Base-by-base conservation (phyloP, 2,797 vertebrate genomes). In the Phylloscopus collybita region DNA sequence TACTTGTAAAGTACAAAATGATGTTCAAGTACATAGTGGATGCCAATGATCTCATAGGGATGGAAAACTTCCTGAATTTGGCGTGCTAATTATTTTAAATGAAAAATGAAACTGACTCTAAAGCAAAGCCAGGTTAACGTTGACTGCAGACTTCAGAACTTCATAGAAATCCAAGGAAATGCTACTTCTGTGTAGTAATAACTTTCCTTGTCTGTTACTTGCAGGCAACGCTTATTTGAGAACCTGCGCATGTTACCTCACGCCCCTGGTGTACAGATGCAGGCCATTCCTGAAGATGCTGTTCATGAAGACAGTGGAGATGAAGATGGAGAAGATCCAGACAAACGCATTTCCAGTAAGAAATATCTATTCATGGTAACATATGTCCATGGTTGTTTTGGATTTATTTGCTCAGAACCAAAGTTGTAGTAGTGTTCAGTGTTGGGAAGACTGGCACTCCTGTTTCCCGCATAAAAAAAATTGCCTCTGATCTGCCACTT, bases 211-310 rank as follows among this genome's bases (percentile, higher is more conserved):
- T 84, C 23, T 65, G 8, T 93, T 49, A 38, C 62, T 83, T 80
- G n/a, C 92, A 99, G 99, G 96, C 98, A 99, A 78, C 98, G 99
- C 38, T 97, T 99, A 67, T 99, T 99, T 98, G 99, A 99, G 97
- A 99, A 99, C 97, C 97, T 99, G 90, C 98, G 99, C 80, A 99
- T 99, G 99, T 97, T 99, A 59, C 99, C 99, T 88, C 99, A 99
- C 6, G 99, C 99, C 17, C 99, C 99, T 44, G 99, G 99, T 5
- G 99, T 99, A 13, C 99, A 99, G 94, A 99, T 99, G 98, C 99
- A 99, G 93, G 98, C 98, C 78, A 98, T 99, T 90, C 99, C 99
- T 7, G 99, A 99, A 78, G 99, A 99, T 78, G 98, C 98, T 61
- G 96, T 99, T 90, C 98, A 98, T 50, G 99, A 99, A 44, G 98